These are phyloP conservation scores for Chalcis sispes DNA, from an alignment of 2,888 invertebrate species.

Conservation along the genomic window DNA sequence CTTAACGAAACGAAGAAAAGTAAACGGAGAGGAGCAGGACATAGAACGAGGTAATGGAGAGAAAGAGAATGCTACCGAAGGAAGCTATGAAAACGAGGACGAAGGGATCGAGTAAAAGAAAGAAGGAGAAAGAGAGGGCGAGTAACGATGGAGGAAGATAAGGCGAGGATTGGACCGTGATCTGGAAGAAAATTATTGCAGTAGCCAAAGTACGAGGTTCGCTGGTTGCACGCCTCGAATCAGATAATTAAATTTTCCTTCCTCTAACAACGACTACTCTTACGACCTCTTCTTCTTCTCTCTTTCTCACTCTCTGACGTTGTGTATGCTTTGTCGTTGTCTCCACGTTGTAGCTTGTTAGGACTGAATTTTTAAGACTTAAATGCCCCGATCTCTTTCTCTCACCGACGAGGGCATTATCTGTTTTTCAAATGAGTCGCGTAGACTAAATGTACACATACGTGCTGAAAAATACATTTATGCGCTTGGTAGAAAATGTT, in stretches of 20 bases:
- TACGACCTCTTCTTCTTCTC: slow-evolving; percentile 35
- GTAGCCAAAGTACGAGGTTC: slow-evolving; percentile 57
- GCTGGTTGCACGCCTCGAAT: slow-evolving; percentile 65
- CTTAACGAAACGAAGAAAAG: slow-evolving; percentile 43
- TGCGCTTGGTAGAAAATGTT: neutral
- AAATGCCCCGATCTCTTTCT: slow-evolving; percentile 3
- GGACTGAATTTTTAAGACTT: slow-evolving; percentile 50
- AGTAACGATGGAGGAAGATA: no score
- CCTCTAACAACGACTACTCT: neutral
- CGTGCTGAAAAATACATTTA: neutral
- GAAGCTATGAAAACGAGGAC: slow-evolving; percentile 5
- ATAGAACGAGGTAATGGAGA: no score
- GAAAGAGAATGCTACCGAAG: no score
- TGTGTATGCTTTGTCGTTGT: slow-evolving; percentile 54
- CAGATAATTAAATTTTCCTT: slow-evolving; percentile 67
- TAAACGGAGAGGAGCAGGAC: no score
- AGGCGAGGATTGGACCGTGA: slow-evolving; percentile 48
- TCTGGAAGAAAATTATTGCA: slow-evolving; percentile 66
- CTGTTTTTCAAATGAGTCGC: slow-evolving; percentile 29
- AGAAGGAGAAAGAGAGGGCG: neutral
- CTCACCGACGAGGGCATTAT: slow-evolving; percentile 23
- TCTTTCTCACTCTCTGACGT: slow-evolving; percentile 35
- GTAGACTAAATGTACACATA: neutral
- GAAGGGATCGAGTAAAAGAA: neutral
- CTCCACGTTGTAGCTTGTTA: slow-evolving; percentile 56